A percentile compares a stretch with the other conserved stretches of the same genome.
phyloP scores from a whole-genome alignment of 2,113 vertebrate genomes.

The Papio anubis region DNA sequence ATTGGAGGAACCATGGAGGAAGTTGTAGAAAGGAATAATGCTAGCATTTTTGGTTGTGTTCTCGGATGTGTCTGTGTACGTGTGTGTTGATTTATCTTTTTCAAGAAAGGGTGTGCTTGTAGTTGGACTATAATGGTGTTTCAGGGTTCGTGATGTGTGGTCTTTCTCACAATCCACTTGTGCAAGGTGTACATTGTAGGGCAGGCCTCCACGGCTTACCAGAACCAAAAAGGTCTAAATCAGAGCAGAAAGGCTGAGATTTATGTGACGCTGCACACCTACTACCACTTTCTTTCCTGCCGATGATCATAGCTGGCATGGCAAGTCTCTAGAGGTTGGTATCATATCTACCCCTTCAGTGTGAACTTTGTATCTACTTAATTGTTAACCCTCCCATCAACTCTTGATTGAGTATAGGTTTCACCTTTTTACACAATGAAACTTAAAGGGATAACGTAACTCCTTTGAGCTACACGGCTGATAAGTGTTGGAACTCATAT shows the following conservation, averaged over 20 bases:
- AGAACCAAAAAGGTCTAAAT: background rate
- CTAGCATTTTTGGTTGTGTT: background rate
- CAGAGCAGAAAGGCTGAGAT: background rate
- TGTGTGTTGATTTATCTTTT: background rate
- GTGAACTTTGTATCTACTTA: background rate
- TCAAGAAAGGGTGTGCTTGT: background rate
- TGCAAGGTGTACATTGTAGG: background rate
- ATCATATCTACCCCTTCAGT: background rate
- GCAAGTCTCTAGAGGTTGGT: background rate
- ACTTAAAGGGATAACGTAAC: background rate
- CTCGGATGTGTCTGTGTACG: background rate
- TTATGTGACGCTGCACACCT: background rate
- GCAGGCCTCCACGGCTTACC: background rate
- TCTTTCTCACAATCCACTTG: background rate
- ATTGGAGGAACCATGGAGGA: background rate
- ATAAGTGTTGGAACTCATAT: background rate
- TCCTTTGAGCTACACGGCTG: background rate
- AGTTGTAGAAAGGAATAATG: background rate
- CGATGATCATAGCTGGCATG: background rate
- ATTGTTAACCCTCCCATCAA: background rate
- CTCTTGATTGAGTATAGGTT: background rate
- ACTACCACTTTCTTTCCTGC: background rate
- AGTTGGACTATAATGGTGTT: background rate
- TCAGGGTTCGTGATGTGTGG: background rate
- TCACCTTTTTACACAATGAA: background rate